Conservation (phyloP, 2,797 vertebrate genomes). For the Dendrocincla tyrannina region DNA sequence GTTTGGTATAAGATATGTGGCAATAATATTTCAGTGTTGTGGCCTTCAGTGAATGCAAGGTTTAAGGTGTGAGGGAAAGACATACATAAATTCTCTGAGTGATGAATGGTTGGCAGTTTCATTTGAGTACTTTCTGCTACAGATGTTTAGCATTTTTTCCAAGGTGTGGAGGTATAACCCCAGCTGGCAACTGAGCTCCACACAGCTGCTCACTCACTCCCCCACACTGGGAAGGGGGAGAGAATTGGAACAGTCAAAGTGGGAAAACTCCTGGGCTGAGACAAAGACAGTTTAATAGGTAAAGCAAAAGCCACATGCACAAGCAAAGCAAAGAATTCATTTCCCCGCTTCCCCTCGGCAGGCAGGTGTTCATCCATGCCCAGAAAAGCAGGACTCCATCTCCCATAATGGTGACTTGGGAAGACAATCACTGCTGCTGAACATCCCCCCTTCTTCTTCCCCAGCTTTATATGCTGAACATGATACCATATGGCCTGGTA, state of each 20-base stretch:
- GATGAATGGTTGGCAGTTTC: conserved; percentile 3
- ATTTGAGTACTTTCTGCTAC: background rate
- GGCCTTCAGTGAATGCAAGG: conserved; percentile 9
- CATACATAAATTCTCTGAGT: background rate
- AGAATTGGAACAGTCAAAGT: background rate
- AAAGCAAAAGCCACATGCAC: background rate
- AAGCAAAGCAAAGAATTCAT: background rate
- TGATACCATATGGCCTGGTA: background rate
- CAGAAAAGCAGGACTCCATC: background rate
- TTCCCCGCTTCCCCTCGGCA: background rate
- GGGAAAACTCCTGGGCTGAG: background rate
- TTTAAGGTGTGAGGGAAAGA: background rate
- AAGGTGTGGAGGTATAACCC: background rate
- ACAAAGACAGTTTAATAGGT: background rate
- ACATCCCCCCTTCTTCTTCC: background rate
- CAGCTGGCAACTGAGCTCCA: background rate
- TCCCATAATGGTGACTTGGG: too few species aligned
- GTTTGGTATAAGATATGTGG: background rate
- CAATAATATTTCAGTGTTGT: background rate
- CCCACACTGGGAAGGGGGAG: too few species aligned
- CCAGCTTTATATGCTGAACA: background rate
- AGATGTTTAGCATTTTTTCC: background rate
- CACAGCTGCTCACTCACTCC: accelerated
- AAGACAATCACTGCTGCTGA: background rate
- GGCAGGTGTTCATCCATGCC: background rate